Evolutionary conservation across 2,888 invertebrate genomes (phyloP), one percentile per base, ranked within the genome.

Genomic region (Epinotia brunnichana): DNA sequence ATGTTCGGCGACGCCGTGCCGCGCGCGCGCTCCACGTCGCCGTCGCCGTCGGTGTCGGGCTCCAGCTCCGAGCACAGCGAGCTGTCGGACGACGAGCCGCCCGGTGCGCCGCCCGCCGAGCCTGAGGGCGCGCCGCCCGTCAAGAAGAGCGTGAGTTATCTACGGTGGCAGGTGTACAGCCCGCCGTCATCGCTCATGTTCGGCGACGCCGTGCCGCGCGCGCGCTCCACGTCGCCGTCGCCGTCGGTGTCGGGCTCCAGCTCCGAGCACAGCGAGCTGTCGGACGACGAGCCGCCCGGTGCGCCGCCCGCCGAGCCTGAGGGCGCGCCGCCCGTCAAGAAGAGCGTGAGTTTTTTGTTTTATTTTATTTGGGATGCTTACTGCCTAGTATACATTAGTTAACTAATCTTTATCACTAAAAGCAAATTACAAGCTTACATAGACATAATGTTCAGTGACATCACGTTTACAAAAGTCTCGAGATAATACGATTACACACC

Each of bases 1-100:
- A 97, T 97, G 89, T 96, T 97, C 82, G 98, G 98, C 75, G 97
- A 98, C 0, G 94, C 2, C 85, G 91, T 76, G 54, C 78, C 75
- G 41, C 78, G 74, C 87, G 94, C 85, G 0, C 82, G 21, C 21
- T 1, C 21, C 21, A 24, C 21, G 21, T 24, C 96, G 0, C 96
- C 96, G 0, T 95, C 96, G 5, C 96, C 96, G 9, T 35, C 35
- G 0, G 96, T 96, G 0, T 96, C 95, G 0, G 19, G 54, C 54
- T 97, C 97, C 44, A 95, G 95, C 80, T 92, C 93, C 2, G 93
- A 91, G 4, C 91, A 87, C 80, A 91, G 90, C 77, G 93, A 93
- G 70, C 81, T 89, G 11, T 90, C 91, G 2, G 93, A 94, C 60
- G 93, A 93, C 75, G 93, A 92, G 48, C 81, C 85, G 1, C 87